Percentiles rank a stretch among this genome's conserved stretches.
Conservation (phyloP, 2,797 vertebrate genomes). For the Sciurus carolinensis region DNA sequence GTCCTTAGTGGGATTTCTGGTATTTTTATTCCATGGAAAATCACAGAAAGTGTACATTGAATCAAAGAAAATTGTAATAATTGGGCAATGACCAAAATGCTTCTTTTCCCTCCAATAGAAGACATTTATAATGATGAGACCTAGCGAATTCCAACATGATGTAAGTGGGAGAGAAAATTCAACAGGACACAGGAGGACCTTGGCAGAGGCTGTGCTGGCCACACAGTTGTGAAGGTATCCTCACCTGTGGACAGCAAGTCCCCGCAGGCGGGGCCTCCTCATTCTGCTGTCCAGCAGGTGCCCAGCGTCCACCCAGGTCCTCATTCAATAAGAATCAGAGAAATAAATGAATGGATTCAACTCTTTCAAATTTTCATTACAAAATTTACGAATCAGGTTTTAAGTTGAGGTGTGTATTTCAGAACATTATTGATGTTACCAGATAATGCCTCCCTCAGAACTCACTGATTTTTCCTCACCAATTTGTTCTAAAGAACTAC, state of each 20-base stretch:
- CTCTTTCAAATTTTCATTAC: not conserved
- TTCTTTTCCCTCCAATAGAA: not conserved
- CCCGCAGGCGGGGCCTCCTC: not conserved
- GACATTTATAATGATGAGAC: not conserved
- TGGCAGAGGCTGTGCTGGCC: fast-evolving
- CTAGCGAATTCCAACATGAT: not conserved
- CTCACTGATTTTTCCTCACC: not conserved
- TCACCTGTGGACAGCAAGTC: not conserved
- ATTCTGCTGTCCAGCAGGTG: not conserved
- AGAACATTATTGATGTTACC: slow-evolving; percentile 1
- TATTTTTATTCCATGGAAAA: not conserved
- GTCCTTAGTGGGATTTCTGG: not conserved
- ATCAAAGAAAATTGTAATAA: not conserved
- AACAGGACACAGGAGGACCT: not conserved
- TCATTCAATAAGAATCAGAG: not conserved
- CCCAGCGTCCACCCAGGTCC: not conserved
- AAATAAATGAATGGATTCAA: not conserved
- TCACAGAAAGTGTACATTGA: not conserved
- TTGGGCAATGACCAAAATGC: not conserved
- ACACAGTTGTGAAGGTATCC: not conserved
- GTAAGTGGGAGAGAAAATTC: not conserved
- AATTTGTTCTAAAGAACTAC: slow-evolving; percentile 12
- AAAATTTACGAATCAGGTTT: not conserved
- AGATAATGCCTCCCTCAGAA: not conserved
- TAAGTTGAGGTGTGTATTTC: not conserved